Evolutionary conservation across 2,888 invertebrate genomes (phyloP), one percentile per base, ranked within the genome.

Genomic region (Rhamnusium bicolor): DNA sequence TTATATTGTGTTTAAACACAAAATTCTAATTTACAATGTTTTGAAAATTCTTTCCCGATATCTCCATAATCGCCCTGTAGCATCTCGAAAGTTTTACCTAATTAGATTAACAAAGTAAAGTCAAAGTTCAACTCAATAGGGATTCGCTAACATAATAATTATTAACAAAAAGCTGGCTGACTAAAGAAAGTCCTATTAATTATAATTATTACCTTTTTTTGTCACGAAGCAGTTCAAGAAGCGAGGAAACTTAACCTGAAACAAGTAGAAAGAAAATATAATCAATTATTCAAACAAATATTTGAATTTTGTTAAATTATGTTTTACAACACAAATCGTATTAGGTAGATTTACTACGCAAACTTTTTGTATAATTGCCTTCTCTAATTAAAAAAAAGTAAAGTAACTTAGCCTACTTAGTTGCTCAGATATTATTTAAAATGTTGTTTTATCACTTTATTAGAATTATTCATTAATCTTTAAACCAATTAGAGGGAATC

Each of bases 251-350:
- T 12, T 56, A 54, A 67, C 56, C 66, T 67, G 66, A 21, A 67
- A 67, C 66, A 67, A 67, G 66, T 6, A 32, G 32, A 56, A 54
- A 56, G 54, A 40, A 67, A 56, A 40, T 51, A 49, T 65, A 53
- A 65, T 65, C 54, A 65, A 67, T 67, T 67, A 67, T 67, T 56
- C 54, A 19, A 67, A 67, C 56, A 56, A 67, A 67, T 67, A 67
- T 67, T 67, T 67, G 40, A 67, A 24, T 67, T 67, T 54, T 67
- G 40, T 67, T 51, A 63, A 67, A 54, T 32, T 32, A 53, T 32
- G 54, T 66, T 66, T 66, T 54, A 27, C 54, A 32, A 21, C 46
- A 46, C 40, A 56, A 67, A 67, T 24, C 40, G 40, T 54, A 27
- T 53, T 54, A 67, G 66, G 32, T 29, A 24, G 66, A 67, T 67